phyloP scores from a whole-genome alignment of 2,888 invertebrate genomes.

The Scaeva pyrastri region DNA sequence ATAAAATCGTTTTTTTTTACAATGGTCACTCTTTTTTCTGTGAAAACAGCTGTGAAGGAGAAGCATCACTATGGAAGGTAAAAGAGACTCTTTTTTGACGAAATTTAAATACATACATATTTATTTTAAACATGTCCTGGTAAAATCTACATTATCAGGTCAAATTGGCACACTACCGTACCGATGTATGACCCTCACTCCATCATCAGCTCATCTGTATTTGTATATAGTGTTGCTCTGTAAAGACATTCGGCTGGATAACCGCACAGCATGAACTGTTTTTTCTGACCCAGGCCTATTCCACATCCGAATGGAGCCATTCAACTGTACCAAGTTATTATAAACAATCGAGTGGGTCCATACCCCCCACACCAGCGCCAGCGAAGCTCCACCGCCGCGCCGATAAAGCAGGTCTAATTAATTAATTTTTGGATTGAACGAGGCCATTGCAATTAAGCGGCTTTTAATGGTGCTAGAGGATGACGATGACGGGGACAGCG shows the following conservation, averaged over 20 bases:
- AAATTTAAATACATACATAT: no score
- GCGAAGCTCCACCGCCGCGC: no score
- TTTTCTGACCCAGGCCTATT: background rate
- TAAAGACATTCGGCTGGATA: conserved; percentile 6
- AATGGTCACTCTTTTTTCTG: no score
- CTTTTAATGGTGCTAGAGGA: conserved; percentile 61
- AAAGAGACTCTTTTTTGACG: no score
- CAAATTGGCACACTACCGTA: background rate
- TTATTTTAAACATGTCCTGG: background rate
- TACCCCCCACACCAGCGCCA: conserved; percentile 5
- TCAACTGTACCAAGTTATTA: conserved; percentile 8
- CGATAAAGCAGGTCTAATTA: conserved; percentile 62
- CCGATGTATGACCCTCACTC: background rate
- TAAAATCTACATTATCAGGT: background rate
- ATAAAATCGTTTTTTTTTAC: no score
- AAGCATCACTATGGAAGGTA: no score
- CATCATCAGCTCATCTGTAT: conserved; percentile 57
- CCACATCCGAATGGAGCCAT: background rate
- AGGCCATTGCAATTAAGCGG: conserved; percentile 69
- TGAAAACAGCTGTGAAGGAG: no score
- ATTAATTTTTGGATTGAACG: conserved; percentile 73
- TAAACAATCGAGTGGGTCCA: conserved; percentile 23
- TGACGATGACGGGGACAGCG: no score
- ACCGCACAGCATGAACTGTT: conserved; percentile 23
- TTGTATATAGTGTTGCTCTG: conserved; percentile 22